Evolutionary conservation across 2,797 vertebrate species (phyloP).

Genomic region (Dendrocincla tyrannina): DNA sequence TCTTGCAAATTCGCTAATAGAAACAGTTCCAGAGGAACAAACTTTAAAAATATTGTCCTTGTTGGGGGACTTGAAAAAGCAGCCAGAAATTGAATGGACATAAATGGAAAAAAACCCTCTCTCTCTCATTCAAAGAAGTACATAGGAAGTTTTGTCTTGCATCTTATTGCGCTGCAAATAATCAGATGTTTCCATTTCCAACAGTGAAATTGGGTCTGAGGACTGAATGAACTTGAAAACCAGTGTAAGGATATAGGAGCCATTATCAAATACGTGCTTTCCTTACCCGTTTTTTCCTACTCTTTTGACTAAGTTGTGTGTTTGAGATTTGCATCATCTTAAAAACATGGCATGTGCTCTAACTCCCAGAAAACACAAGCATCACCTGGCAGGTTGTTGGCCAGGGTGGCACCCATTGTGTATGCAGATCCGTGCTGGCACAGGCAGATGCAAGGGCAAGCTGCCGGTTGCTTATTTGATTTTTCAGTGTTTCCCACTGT

Average conservation of each 20-base stretch:
- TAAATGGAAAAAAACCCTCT: not conserved
- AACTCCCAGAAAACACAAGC: not conserved
- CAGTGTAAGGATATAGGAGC: not conserved
- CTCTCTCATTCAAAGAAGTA: not conserved
- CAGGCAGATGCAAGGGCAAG: not conserved
- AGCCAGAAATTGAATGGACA: not conserved
- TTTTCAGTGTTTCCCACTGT: not conserved
- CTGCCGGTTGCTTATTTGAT: not conserved
- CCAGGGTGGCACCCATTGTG: fast-evolving
- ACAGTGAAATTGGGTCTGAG: not conserved
- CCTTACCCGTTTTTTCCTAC: not conserved
- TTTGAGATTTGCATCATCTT: not conserved
- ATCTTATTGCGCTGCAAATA: not conserved
- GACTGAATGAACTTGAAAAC: not conserved
- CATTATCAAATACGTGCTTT: fast-evolving
- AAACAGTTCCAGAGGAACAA: not conserved
- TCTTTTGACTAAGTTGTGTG: not conserved
- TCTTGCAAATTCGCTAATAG: constrained; percentile 13
- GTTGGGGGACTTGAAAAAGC: not conserved
- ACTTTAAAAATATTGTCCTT: not conserved
- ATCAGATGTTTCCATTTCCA: not conserved
- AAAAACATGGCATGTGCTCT: not conserved
- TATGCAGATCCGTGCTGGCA: fast-evolving
- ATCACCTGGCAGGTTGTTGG: not conserved
- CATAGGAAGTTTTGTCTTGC: not conserved